Evolutionary conservation across 2,113 vertebrate genomes (phyloP).

Genomic region (Agapornis roseicollis): DNA sequence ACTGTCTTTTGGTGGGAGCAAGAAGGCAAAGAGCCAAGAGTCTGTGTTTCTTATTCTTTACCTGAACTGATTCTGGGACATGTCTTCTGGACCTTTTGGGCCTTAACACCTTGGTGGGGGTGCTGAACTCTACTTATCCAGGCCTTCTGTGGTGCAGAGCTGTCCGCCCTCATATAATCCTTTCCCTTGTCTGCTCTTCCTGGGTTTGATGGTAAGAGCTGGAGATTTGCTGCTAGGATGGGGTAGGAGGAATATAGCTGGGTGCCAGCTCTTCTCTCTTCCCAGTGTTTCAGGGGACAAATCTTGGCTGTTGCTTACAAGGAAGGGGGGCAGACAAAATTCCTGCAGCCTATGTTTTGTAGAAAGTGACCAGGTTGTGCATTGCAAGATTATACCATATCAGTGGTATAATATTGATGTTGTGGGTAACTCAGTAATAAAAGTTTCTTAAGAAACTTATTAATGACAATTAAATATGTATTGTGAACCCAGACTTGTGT

Average conservation of each 20-base stretch:
- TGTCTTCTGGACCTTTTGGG: not conserved
- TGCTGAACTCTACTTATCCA: not conserved
- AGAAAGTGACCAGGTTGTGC: not conserved
- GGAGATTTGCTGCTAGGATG: not conserved
- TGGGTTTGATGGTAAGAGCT: not conserved
- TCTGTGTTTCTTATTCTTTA: not conserved
- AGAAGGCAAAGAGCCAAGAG: not conserved
- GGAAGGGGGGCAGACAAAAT: not conserved
- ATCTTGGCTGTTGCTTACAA: not conserved
- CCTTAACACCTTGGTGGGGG: not conserved
- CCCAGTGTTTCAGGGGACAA: not conserved
- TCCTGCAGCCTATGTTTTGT: not conserved
- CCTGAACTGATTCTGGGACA: not conserved
- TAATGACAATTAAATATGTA: not conserved
- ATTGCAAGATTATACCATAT: not conserved
- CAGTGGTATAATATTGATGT: not conserved
- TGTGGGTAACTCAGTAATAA: not conserved
- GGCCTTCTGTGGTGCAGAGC: not conserved
- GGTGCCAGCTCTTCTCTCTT: not conserved
- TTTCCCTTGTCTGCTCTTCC: not conserved
- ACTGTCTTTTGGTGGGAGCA: not conserved
- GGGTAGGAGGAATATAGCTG: not conserved
- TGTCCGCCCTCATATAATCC: not conserved
- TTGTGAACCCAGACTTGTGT: not conserved
- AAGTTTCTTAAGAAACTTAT: not conserved